phyloP scores from a whole-genome alignment of 2,113 vertebrate species.

The Fulica atra region DNA sequence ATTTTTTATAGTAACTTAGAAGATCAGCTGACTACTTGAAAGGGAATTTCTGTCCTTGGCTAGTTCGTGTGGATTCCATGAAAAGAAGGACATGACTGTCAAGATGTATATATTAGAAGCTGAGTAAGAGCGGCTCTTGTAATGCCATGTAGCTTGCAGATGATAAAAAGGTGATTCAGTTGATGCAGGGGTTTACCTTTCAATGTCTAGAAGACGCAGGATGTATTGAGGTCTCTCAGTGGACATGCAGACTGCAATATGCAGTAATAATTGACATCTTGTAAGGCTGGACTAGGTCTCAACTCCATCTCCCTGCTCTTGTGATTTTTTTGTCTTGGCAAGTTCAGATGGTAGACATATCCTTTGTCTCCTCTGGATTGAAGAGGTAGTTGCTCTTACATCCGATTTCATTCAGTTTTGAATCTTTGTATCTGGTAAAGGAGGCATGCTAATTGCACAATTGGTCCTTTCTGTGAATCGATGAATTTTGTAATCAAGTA shows the following conservation, averaged over 20 bases:
- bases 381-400: background rate
- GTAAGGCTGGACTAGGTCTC: background rate
- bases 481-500: background rate
- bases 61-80: background rate
- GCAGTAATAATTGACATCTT: background rate
- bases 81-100: background rate
- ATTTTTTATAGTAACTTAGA: background rate
- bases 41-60: background rate
- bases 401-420: background rate
- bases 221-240: background rate
- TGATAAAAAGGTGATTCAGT: background rate
- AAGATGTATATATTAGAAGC: background rate
- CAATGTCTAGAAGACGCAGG: background rate
- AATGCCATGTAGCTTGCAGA: background rate
- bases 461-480: background rate
- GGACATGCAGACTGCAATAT: background rate
- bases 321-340: background rate
- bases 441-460: background rate
- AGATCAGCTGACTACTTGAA: background rate
- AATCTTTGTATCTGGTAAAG: background rate
- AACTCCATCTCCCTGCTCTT: background rate
- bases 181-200: background rate
- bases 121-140: background rate
- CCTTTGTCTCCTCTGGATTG: background rate
- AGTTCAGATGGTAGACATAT: background rate